phyloP scores from a whole-genome alignment of 2,797 vertebrate species.

The Xenopus petersii region DNA sequence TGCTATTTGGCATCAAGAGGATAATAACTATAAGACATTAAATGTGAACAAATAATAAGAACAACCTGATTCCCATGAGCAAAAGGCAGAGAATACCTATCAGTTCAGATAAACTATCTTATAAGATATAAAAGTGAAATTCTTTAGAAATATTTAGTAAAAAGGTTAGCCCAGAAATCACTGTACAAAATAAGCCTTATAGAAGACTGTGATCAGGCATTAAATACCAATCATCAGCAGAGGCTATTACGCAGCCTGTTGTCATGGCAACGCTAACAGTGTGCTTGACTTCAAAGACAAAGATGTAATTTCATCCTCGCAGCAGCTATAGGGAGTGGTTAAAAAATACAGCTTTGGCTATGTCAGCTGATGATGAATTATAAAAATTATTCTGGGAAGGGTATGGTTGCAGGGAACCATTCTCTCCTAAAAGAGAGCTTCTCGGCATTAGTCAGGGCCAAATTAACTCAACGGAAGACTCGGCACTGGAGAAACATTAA shows the following conservation, averaged over 20 bases:
- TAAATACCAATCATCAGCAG: constrained; percentile 68
- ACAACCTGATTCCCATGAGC: too few species aligned
- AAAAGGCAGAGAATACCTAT: too few species aligned
- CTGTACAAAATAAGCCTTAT: constrained; percentile 65
- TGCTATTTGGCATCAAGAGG: too few species aligned
- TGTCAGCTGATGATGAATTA: constrained; percentile 75
- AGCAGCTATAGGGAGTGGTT: constrained; percentile 93
- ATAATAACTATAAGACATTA: too few species aligned
- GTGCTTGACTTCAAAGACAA: constrained; percentile 87
- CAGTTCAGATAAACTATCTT: too few species aligned
- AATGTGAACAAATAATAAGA: too few species aligned
- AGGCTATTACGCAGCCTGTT: constrained; percentile 77
- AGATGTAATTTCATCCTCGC: constrained; percentile 95
- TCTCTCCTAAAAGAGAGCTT: constrained; percentile 42
- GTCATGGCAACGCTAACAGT: constrained; percentile 84
- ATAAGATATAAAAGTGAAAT: too few species aligned
- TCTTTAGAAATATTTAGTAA: too few species aligned
- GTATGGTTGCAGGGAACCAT: constrained; percentile 62
- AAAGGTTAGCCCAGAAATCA: constrained; percentile 60
- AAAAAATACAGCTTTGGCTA: constrained; percentile 64
- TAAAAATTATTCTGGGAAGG: constrained; percentile 76
- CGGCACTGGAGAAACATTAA: too few species aligned
- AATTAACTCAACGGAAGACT: too few species aligned
- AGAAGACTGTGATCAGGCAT: constrained; percentile 60
- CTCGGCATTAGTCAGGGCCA: constrained; percentile 15